Percentiles rank a stretch among this genome's conserved stretches.
These are phyloP conservation scores for Kryptolebias ocellatus DNA, from an alignment of 2,797 vertebrate genomes.

Conservation along the genomic window DNA sequence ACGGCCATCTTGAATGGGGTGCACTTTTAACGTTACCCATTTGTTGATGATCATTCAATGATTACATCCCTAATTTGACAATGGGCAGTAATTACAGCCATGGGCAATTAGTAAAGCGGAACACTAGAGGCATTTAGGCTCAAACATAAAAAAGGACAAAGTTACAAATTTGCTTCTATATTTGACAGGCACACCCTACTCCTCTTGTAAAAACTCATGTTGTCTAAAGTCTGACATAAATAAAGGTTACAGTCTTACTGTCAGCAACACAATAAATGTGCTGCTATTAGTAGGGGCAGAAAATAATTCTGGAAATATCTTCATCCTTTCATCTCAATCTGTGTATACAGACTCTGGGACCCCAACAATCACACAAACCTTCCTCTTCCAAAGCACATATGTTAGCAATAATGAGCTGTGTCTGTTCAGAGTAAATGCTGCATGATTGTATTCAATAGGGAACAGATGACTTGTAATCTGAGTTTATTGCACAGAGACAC, in stretches of 20 bases:
- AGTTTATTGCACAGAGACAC: conserved; percentile 38
- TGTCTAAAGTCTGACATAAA: conserved; percentile 12
- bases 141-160: not conserved
- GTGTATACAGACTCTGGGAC: conserved; percentile 12
- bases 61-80: no score
- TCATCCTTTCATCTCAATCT: conserved; percentile 40
- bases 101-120: no score
- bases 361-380: not conserved
- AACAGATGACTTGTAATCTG: conserved; percentile 60
- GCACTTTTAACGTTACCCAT: no score
- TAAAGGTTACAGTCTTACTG: conserved; percentile 16
- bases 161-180: no score
- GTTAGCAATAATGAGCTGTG: conserved; percentile 61
- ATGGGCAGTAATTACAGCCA: no score
- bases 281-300: conserved; percentile 13
- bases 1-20: no score
- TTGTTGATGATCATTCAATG: no score
- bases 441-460: conserved; percentile 34
- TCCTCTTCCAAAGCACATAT: conserved; percentile 31
- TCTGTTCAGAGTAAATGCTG: conserved; percentile 37
- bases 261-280: conserved; percentile 25
- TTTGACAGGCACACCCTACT: no score
- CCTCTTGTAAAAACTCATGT: not conserved
- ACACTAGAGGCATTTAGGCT: not conserved
- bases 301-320: conserved; percentile 30